phyloP scores from a whole-genome alignment of 2,113 vertebrate genomes.

The Barnardius zonarius region DNA sequence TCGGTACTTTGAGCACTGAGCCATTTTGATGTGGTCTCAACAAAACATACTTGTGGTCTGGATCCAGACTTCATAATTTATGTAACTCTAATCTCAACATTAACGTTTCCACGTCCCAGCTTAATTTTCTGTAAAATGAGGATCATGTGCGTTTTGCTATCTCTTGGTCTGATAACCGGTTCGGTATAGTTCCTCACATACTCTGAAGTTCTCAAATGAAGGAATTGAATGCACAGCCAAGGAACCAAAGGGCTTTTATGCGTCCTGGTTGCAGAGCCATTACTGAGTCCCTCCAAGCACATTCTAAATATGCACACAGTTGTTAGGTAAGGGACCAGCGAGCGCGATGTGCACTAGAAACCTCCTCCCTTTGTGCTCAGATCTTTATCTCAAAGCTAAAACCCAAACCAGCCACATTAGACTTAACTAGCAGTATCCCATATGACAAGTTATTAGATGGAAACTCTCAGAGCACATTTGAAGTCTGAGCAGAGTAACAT shows the following conservation, averaged over 20 bases:
- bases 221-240: neutral
- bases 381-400: neutral
- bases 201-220: neutral
- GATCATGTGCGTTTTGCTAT: neutral
- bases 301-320: rapidly evolving
- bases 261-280: neutral
- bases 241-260: neutral
- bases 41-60: constrained; percentile 55
- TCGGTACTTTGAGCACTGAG: neutral
- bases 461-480: neutral
- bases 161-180: neutral
- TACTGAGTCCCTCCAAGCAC: neutral
- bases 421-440: neutral
- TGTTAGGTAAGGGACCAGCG: neutral
- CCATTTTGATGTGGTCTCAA: constrained; percentile 52
- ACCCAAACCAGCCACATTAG: neutral
- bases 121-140: constrained; percentile 19
- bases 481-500: neutral
- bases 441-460: neutral
- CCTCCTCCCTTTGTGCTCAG: neutral
- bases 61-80: constrained; percentile 17
- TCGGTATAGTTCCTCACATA: neutral
- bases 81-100: constrained; percentile 46
- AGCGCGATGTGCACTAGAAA: neutral
- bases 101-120: constrained; percentile 5